phyloP scores from a whole-genome alignment of 2,888 invertebrate species.

The Malthinus flaveolus region DNA sequence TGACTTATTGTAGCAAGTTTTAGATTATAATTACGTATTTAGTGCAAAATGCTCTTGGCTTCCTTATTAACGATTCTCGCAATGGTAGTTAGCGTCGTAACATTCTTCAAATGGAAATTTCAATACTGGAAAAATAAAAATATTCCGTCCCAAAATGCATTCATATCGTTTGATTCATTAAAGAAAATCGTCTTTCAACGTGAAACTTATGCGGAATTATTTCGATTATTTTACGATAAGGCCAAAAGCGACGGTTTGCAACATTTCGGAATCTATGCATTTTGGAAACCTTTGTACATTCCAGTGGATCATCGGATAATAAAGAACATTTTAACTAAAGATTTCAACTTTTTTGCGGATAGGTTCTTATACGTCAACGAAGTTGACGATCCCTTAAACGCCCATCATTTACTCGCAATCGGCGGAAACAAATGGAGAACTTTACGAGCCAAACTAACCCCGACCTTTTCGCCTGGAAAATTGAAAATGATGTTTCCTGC shows the following conservation, averaged over 20 bases:
- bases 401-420: slow-evolving; percentile 59
- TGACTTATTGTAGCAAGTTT: too few relatives aligned
- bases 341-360: slow-evolving; percentile 63
- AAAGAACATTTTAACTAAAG: slow-evolving; percentile 57
- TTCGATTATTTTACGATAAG: slow-evolving; percentile 1
- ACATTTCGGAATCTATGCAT: slow-evolving; percentile 45
- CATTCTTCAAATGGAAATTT: too few relatives aligned
- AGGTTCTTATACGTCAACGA: slow-evolving; percentile 50
- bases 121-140: slow-evolving; percentile 19
- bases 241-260: slow-evolving; percentile 31
- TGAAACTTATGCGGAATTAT: too few relatives aligned
- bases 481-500: slow-evolving; percentile 67
- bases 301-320: slow-evolving; percentile 26
- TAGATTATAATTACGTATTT: too few relatives aligned
- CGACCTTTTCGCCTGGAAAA: slow-evolving; percentile 55
- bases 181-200: slow-evolving; percentile 8
- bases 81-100: too few relatives aligned
- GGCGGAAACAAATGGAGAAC: slow-evolving; percentile 62
- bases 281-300: slow-evolving; percentile 43
- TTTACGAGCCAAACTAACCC: slow-evolving; percentile 63
- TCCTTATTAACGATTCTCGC: too few relatives aligned
- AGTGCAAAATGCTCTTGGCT: too few relatives aligned
- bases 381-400: slow-evolving; percentile 59
- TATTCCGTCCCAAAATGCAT: slow-evolving; percentile 30
- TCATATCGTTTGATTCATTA: slow-evolving; percentile 40